Evolutionary conservation across 1,140 invertebrate genomes (phyloP), one percentile per base, ranked within the genome.

Genomic region (Apolygus lucorum): DNA sequence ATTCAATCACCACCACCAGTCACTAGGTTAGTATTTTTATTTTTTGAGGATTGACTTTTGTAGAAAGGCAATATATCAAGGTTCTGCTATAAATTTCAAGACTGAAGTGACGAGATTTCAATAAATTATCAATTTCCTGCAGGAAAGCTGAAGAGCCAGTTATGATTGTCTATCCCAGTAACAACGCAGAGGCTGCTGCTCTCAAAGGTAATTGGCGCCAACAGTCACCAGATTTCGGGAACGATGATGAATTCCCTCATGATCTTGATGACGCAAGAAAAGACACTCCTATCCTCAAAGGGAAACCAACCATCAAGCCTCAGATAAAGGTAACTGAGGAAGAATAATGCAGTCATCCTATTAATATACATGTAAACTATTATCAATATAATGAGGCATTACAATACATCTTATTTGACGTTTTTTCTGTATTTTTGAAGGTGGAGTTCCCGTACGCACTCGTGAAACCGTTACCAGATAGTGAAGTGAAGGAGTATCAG

Each of bases 91-190:
- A n/a, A n/a, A n/a, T n/a, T n/a, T n/a, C n/a, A n/a, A n/a, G n/a
- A n/a, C n/a, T n/a, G n/a, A n/a, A n/a, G n/a, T n/a, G n/a, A n/a
- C n/a, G n/a, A n/a, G n/a, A n/a, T n/a, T n/a, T n/a, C n/a, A n/a
- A n/a, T n/a, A n/a, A n/a, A n/a, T n/a, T n/a, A n/a, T n/a, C n/a
- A n/a, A n/a, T 59, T 59, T 21, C 54, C 22, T 24, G 4, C 11
- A 59, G 54, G 54, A 27, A 73, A 73, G 69, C 74, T 63, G 69
- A 72, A 27, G 71, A 74, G 22, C 81, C 83, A 0, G 82, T 85
- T 2, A 87, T 87, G 73, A 84, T 87, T 0, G 86, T 87, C 0
- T 88, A 88, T 73, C 86, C 87, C 0, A 74, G 72, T 67, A 76
- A 82, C 73, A 78, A 75, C 64, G 80, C 83, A 24, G 78, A 78